These are phyloP conservation scores for Campoplex capitator DNA, from an alignment of 2,888 invertebrate genomes.

Conservation along the genomic window DNA sequence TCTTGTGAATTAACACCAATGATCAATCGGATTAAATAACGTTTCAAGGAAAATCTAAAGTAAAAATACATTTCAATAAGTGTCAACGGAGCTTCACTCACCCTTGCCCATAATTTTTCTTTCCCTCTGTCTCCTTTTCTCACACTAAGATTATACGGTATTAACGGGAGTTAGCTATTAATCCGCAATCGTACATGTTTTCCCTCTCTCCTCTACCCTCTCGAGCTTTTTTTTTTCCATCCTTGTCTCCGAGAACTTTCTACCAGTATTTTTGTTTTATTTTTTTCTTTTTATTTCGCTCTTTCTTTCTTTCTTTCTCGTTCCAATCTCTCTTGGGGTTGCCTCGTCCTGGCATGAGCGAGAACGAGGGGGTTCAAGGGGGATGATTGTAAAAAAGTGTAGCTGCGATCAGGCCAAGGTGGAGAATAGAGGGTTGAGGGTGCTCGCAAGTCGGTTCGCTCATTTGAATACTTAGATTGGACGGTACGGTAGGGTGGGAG, in stretches of 20 bases:
- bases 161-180: slow-evolving; percentile 63
- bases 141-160: slow-evolving; percentile 50
- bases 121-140: background rate
- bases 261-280: background rate
- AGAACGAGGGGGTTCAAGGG: slow-evolving; percentile 61
- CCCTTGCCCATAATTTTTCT: background rate
- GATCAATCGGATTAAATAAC: slow-evolving; percentile 6
- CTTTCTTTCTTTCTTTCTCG: slow-evolving; percentile 13
- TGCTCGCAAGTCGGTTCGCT: slow-evolving; percentile 79
- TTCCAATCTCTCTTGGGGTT: slow-evolving; percentile 36
- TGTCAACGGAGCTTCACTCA: slow-evolving; percentile 40
- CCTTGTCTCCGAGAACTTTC: slow-evolving; percentile 3
- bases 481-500: slow-evolving; percentile 75
- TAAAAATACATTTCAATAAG: slow-evolving; percentile 66
- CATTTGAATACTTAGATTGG: slow-evolving; percentile 85
- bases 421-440: slow-evolving; percentile 37
- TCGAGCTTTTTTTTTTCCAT: slow-evolving; percentile 10
- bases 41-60: slow-evolving; percentile 13
- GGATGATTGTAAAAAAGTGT: slow-evolving; percentile 80
- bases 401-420: slow-evolving; percentile 73
- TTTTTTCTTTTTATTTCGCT: background rate
- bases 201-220: background rate
- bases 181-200: slow-evolving; percentile 63
- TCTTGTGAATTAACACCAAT: slow-evolving; percentile 14
- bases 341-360: slow-evolving; percentile 17